These are phyloP conservation scores for Polypedilum pembai DNA, from an alignment of 1,140 invertebrate genomes.

Conservation along the genomic window DNA sequence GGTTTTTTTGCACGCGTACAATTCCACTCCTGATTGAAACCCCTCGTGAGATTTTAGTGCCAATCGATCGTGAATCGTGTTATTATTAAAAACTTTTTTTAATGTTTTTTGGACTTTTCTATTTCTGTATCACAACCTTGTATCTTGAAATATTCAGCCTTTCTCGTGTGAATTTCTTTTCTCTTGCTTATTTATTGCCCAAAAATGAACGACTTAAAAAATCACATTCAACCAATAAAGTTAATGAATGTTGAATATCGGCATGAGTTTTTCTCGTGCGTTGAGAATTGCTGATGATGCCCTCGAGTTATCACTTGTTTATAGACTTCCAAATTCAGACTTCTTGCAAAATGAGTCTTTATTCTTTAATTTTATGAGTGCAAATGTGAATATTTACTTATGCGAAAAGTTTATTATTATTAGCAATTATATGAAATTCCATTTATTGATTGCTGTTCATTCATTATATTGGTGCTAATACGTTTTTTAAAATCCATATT, in stretches of 20 bases:
- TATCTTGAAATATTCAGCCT: not conserved
- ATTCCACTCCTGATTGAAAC: not conserved
- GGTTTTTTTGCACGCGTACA: not conserved
- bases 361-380: not conserved
- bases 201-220: not conserved
- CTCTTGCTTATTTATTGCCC: not conserved
- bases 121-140: not conserved
- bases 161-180: constrained; percentile 12
- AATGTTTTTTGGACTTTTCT: too few relatives aligned
- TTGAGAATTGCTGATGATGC: not conserved
- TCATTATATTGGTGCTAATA: not conserved
- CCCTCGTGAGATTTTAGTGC: not conserved
- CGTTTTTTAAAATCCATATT: constrained; percentile 18
- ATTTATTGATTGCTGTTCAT: not conserved
- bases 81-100: not conserved
- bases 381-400: not conserved
- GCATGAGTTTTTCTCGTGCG: not conserved
- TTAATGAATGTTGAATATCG: not conserved
- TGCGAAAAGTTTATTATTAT: too few relatives aligned
- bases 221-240: not conserved
- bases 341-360: constrained; percentile 1
- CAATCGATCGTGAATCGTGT: not conserved
- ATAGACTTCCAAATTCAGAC: not conserved
- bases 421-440: too few relatives aligned
- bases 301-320: constrained; percentile 10